Evolutionary conservation across 2,888 invertebrate species (phyloP).

Genomic region (Athalia circularis): DNA sequence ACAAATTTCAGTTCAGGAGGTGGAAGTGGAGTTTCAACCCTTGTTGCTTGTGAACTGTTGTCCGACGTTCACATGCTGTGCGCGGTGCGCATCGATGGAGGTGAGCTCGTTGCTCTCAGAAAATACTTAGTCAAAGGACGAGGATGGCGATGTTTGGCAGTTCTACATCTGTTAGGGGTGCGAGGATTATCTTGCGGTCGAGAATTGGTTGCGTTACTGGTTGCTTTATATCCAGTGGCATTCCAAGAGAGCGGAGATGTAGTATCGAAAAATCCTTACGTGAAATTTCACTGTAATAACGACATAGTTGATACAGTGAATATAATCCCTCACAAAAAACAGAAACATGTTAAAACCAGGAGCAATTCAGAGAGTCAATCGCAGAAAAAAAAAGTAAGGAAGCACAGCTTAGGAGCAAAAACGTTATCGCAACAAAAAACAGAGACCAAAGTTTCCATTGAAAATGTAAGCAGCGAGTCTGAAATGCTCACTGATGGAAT

Average conservation of each 20-base stretch:
- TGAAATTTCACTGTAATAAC: conserved; percentile 65
- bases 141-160: conserved; percentile 79
- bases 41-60: conserved; percentile 80
- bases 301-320: conserved; percentile 67
- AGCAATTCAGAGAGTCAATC: conserved; percentile 46
- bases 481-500: conserved; percentile 72
- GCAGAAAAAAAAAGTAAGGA: conserved; percentile 44
- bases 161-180: conserved; percentile 78
- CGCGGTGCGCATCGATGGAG: conserved; percentile 67
- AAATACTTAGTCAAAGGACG: conserved; percentile 78
- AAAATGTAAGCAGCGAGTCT: conserved; percentile 67
- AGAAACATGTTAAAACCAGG: conserved; percentile 57
- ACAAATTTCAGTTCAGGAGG: conserved; percentile 75
- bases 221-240: conserved; percentile 76
- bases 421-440: conserved; percentile 47
- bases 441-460: conserved; percentile 50
- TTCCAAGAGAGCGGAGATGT: conserved; percentile 31
- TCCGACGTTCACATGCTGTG: conserved; percentile 78
- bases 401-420: conserved; percentile 48
- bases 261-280: conserved; percentile 61
- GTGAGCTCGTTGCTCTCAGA: conserved; percentile 74
- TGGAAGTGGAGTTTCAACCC: conserved; percentile 78
- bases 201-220: conserved; percentile 78
- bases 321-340: conserved; percentile 64
- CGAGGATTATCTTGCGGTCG: conserved; percentile 79